phyloP scores from a whole-genome alignment of 2,888 invertebrate genomes.

The Sussaba pulchella region DNA sequence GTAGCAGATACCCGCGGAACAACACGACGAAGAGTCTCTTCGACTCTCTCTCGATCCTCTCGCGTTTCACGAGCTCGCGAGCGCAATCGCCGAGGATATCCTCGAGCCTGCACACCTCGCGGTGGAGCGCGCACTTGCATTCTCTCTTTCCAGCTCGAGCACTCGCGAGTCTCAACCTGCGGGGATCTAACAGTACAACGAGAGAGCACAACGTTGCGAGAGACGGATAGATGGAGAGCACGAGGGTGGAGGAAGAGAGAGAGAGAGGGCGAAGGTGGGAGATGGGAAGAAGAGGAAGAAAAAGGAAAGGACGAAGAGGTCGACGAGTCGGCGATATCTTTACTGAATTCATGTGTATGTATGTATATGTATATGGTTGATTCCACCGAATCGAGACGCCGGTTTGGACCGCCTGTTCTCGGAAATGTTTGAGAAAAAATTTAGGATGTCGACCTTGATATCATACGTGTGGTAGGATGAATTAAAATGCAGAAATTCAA shows the following conservation, averaged over 20 bases:
- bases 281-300: slow-evolving; percentile 5
- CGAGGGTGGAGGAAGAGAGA: slow-evolving; percentile 5
- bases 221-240: slow-evolving; percentile 28
- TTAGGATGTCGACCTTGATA: too few species aligned
- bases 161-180: slow-evolving; percentile 58
- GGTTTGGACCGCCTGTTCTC: too few species aligned
- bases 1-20: not conserved
- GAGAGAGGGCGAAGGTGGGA: slow-evolving; percentile 22
- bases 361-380: not conserved
- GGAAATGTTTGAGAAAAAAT: slow-evolving; percentile 3
- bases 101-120: slow-evolving; percentile 44
- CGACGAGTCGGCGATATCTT: slow-evolving; percentile 52
- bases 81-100: slow-evolving; percentile 46
- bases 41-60: slow-evolving; percentile 44
- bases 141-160: slow-evolving; percentile 48
- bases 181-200: slow-evolving; percentile 72
- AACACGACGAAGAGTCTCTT: not conserved
- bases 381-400: not conserved
- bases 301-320: not conserved
- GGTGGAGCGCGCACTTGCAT: slow-evolving; percentile 53
- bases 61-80: slow-evolving; percentile 48
- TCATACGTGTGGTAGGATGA: too few species aligned
- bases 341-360: not conserved
- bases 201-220: slow-evolving; percentile 50
- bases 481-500: too few species aligned